A percentile compares a stretch with the other conserved stretches of the same genome.
phyloP scores from a whole-genome alignment of 2,888 invertebrate genomes.

The Temnothorax rugatulus region DNA sequence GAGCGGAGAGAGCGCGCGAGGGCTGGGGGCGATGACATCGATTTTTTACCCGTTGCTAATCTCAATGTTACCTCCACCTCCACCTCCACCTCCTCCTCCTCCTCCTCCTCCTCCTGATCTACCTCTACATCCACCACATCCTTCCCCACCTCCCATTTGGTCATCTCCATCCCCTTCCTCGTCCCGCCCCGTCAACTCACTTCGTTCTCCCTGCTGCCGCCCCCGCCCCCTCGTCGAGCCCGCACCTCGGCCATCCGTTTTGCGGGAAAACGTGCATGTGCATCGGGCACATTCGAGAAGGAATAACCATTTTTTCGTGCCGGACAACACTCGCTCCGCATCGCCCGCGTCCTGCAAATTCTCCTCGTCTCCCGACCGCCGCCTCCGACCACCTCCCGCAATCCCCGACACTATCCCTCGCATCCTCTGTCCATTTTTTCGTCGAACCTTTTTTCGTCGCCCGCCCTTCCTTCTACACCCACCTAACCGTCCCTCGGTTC shows the following conservation, averaged over 20 bases:
- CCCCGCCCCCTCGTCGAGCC: constrained; percentile 35
- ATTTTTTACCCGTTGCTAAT: constrained; percentile 86
- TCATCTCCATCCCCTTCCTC: constrained; percentile 63
- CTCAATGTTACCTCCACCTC: constrained; percentile 82
- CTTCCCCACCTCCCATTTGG: constrained; percentile 63
- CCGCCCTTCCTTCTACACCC: constrained; percentile 61
- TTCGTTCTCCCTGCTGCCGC: constrained; percentile 54
- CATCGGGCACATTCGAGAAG: constrained; percentile 82
- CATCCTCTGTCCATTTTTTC: constrained; percentile 61
- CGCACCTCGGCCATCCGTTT: constrained; percentile 76
- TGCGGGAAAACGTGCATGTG: constrained; percentile 81
- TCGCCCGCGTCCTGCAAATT: constrained; percentile 68
- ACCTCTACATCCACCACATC: constrained; percentile 55
- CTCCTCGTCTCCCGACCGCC: constrained; percentile 64
- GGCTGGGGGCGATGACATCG: constrained; percentile 85
- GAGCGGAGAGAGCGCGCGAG: constrained; percentile 73
- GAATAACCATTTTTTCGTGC: constrained; percentile 82
- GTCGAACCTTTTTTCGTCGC: constrained; percentile 58
- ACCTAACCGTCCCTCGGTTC: constrained; percentile 34
- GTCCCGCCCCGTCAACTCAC: constrained; percentile 55
- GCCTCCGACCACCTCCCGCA: constrained; percentile 36
- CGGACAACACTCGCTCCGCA: constrained; percentile 79
- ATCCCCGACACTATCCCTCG: constrained; percentile 35
- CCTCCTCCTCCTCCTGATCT: constrained; percentile 49
- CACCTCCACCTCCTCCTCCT: constrained; percentile 55